A percentile compares a stretch with the other conserved stretches of the same genome.
phyloP scores from a whole-genome alignment of 2,113 vertebrate species.

The Riparia riparia region DNA sequence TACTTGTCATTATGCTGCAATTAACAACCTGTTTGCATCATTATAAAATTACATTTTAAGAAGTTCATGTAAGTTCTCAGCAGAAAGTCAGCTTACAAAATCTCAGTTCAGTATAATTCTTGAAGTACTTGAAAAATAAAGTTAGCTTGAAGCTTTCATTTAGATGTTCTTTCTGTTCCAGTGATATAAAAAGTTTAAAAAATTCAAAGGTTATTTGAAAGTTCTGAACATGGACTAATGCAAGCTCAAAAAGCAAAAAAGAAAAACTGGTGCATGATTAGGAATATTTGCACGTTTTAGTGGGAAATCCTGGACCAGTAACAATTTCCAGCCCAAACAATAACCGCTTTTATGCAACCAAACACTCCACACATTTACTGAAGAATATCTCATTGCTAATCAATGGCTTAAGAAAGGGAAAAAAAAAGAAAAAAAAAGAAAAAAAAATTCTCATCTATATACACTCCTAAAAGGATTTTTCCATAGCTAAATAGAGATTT shows the following conservation, averaged over 20 bases:
- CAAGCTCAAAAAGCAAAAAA: constrained; percentile 11
- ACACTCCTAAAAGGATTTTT: neutral
- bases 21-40: constrained; percentile 8
- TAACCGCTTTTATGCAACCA: neutral
- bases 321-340: neutral
- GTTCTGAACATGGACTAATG: neutral
- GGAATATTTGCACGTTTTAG: neutral
- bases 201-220: constrained; percentile 15
- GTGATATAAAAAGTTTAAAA: constrained; percentile 52
- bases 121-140: constrained; percentile 53
- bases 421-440: neutral
- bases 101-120: constrained; percentile 15
- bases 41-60: constrained; percentile 60
- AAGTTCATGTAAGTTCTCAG: constrained; percentile 35
- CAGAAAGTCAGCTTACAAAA: constrained; percentile 63
- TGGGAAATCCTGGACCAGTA: neutral
- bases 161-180: constrained; percentile 37
- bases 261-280: neutral
- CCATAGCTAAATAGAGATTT: neutral
- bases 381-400: neutral
- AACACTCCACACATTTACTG: neutral
- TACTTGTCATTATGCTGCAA: constrained; percentile 12
- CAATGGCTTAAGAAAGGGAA: neutral
- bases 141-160: constrained; percentile 21
- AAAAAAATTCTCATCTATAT: neutral